A percentile compares a stretch with the other conserved stretches of the same genome.
Evolutionary conservation across 2,113 vertebrate species (phyloP).

Genomic region (Dipodomys stephensi): DNA sequence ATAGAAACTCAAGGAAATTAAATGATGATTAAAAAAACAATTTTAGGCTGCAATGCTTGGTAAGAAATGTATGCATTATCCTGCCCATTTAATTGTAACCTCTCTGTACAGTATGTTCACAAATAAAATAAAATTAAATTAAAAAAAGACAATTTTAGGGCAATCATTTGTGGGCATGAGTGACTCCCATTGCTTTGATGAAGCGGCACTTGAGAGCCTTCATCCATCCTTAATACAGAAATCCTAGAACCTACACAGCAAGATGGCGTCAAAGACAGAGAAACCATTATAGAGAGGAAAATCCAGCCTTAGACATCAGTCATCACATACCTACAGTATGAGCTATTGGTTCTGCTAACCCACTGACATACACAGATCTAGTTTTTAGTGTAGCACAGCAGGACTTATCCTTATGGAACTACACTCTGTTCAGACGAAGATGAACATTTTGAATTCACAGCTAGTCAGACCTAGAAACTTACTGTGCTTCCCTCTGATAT

Average conservation of each 20-base stretch:
- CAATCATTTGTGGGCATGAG: not conserved
- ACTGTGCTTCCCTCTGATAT: not conserved
- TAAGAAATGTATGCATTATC: too few relatives aligned
- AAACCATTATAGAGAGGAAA: fast-evolving
- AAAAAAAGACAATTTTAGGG: too few relatives aligned
- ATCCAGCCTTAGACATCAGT: too few relatives aligned
- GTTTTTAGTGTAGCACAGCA: not conserved
- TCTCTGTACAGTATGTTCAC: too few relatives aligned
- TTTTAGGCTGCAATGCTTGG: too few relatives aligned
- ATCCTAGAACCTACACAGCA: not conserved
- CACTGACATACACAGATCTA: not conserved
- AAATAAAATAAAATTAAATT: too few relatives aligned
- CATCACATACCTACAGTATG: fast-evolving
- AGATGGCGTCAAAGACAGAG: not conserved
- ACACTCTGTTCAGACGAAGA: not conserved
- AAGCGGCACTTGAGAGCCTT: not conserved
- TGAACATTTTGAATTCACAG: not conserved
- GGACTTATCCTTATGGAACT: fast-evolving
- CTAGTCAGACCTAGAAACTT: not conserved
- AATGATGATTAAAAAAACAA: not conserved
- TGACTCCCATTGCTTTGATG: not conserved
- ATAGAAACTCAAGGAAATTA: not conserved
- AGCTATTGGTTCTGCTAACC: not conserved
- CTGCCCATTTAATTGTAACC: too few relatives aligned
- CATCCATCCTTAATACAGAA: not conserved